These are phyloP conservation scores for Lasiurus borealis DNA, from an alignment of 2,113 vertebrate species.

Conservation along the genomic window DNA sequence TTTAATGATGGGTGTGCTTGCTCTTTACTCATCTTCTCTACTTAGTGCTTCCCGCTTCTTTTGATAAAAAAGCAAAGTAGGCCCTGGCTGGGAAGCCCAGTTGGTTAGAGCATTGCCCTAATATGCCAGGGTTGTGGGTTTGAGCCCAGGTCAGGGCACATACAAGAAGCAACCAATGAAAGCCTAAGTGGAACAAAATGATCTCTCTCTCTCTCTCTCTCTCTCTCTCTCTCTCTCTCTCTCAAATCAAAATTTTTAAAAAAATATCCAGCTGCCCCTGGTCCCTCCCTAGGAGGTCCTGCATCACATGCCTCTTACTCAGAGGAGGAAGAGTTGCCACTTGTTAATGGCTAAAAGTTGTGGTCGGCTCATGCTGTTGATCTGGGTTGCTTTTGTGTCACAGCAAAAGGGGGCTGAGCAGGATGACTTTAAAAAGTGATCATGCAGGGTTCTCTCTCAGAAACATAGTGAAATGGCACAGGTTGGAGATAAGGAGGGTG, in stretches of 20 bases:
- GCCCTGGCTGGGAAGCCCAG: neutral
- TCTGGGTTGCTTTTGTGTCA: neutral
- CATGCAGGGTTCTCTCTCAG: neutral
- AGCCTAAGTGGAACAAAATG: neutral
- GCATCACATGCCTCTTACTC: neutral
- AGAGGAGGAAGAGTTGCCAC: neutral
- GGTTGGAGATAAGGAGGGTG: neutral
- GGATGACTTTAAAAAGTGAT: neutral
- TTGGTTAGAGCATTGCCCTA: neutral
- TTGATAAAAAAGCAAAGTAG: slow-evolving; percentile 7
- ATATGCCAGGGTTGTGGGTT: neutral
- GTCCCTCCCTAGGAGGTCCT: neutral
- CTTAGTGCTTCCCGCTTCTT: neutral
- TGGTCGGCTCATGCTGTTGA: neutral
- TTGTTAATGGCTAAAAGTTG: neutral
- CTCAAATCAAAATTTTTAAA: neutral
- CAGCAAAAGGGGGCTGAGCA: neutral
- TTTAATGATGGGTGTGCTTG: neutral
- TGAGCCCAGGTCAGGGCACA: neutral
- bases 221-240: neutral
- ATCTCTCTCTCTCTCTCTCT: neutral
- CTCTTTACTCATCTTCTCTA: neutral
- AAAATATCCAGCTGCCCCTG: neutral
- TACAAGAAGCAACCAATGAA: neutral
- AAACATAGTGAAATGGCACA: neutral